phyloP scores from a whole-genome alignment of 2,888 invertebrate genomes.

The Dynastes hyllus region DNA sequence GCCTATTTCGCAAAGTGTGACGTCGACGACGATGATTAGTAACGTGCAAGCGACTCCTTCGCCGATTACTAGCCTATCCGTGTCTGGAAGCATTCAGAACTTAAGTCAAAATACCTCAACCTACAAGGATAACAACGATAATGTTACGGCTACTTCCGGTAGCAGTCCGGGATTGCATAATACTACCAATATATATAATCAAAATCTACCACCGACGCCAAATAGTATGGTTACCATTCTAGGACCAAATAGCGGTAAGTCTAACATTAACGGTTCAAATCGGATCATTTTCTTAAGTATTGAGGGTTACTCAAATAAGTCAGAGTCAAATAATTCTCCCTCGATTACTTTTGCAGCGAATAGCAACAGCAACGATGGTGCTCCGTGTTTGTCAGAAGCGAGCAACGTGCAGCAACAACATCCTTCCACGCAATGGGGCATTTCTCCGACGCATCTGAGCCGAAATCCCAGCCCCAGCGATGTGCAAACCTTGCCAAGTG shows the following conservation, averaged over 20 bases:
- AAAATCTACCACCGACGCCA: conserved; percentile 49
- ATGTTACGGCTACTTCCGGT: conserved; percentile 23
- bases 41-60: conserved; percentile 67
- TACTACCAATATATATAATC: conserved; percentile 46
- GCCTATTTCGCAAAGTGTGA: conserved; percentile 71
- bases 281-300: too few species aligned
- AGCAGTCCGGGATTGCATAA: conserved; percentile 43
- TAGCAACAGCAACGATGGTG: conserved; percentile 66
- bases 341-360: conserved; percentile 61
- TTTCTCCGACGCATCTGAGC: conserved; percentile 74
- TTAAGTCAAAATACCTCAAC: conserved; percentile 54
- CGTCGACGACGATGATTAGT: conserved; percentile 61
- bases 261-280: not conserved
- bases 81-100: conserved; percentile 43
- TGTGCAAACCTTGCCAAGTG: conserved; percentile 51
- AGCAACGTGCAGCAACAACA: conserved; percentile 73
- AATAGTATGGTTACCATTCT: conserved; percentile 69
- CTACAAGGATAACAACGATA: conserved; percentile 63
- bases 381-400: conserved; percentile 70
- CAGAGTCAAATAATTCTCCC: not conserved
- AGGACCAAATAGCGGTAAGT: conserved; percentile 71
- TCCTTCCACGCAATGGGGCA: conserved; percentile 70
- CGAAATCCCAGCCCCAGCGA: conserved; percentile 73
- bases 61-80: conserved; percentile 60
- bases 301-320: too few species aligned